Evolutionary conservation across 2,888 invertebrate genomes (phyloP).

Genomic region (Anticlea derivata): DNA sequence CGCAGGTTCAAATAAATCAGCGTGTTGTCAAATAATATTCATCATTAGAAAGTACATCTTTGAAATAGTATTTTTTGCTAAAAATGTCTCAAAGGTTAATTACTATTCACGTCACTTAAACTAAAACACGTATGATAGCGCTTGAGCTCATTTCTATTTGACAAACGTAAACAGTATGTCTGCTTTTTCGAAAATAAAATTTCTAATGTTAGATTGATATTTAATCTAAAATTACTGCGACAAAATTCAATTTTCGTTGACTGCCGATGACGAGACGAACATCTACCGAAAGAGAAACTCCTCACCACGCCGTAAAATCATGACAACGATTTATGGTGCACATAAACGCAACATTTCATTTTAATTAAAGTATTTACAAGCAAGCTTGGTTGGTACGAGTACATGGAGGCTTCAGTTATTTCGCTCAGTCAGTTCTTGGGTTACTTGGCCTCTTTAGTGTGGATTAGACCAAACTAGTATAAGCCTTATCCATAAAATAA

Average conservation of each 20-base stretch:
- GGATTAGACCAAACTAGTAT: no score
- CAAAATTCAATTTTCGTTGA: neutral
- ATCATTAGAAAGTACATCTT: conserved; percentile 20
- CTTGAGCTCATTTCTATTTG: no score
- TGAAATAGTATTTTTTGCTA: conserved; percentile 26
- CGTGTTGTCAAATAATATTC: conserved; percentile 18
- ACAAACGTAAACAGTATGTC: no score
- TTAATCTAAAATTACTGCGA: neutral
- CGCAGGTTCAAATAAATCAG: conserved; percentile 2
- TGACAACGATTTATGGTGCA: conserved; percentile 18
- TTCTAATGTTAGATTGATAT: neutral
- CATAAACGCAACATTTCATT: conserved; percentile 19
- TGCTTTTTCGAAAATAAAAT: no score
- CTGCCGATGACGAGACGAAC: neutral
- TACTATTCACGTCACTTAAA: no score
- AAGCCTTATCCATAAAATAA: no score
- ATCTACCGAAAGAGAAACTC: conserved; percentile 14
- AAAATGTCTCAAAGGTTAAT: conserved; percentile 10
- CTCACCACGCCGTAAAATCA: conserved; percentile 17
- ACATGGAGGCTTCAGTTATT: no score
- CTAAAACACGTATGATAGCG: no score
- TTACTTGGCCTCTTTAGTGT: no score
- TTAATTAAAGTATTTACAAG: conserved; percentile 26
- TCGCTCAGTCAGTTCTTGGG: no score
- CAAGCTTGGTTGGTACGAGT: neutral